Evolutionary conservation across 2,888 invertebrate genomes (phyloP).

Genomic region (Cephus runcator): DNA sequence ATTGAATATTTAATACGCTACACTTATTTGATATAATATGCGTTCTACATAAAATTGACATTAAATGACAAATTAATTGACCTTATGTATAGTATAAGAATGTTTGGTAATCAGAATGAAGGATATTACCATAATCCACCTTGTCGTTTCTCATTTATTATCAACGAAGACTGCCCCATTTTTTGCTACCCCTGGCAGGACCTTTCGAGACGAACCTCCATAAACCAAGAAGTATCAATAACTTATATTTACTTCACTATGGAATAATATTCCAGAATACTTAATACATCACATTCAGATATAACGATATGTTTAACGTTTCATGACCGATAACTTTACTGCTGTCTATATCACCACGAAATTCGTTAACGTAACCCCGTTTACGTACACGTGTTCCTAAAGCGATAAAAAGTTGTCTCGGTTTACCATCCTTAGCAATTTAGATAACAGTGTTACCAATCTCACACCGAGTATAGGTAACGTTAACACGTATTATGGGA

Average conservation of each 20-base stretch:
- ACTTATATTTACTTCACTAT: background rate
- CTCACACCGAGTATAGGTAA: background rate
- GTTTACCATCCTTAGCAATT: background rate
- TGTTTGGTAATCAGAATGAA: background rate
- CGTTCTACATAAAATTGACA: background rate
- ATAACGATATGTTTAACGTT: no score
- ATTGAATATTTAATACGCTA: background rate
- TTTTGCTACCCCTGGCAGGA: background rate
- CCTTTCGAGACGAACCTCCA: background rate
- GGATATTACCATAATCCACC: background rate
- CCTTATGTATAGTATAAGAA: background rate
- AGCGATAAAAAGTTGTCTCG: background rate
- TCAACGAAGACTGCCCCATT: background rate
- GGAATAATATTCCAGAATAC: background rate
- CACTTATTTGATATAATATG: background rate
- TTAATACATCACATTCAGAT: background rate
- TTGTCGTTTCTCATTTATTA: background rate
- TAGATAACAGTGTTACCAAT: background rate
- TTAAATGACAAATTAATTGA: background rate
- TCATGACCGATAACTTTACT: no score
- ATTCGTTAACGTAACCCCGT: background rate
- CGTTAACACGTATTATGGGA: background rate
- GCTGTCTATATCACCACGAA: background rate
- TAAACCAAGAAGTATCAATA: background rate
- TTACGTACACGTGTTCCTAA: background rate